Base-by-base conservation (phyloP, 2,113 vertebrate species). In the Urocolius indicus region DNA sequence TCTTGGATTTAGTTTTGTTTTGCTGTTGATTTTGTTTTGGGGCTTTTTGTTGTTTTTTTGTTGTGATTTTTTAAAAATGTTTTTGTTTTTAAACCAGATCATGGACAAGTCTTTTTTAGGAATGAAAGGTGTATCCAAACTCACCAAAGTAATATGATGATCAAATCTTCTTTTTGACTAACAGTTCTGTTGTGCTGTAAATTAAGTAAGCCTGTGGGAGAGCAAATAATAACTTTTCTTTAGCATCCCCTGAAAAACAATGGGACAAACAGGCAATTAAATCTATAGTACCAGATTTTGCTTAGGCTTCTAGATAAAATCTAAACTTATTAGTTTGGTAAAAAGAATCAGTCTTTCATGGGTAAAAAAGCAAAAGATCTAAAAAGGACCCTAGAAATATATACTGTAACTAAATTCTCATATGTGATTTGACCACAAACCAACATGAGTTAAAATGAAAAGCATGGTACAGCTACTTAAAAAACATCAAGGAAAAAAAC, bases 111-210 rank as follows among this genome's bases (percentile, higher is more conserved):
- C 23, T 76, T 90, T 83, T 8, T 4, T 76, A 57, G 58, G 71
- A 79, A 61, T 51, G 82, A 38, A 88, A 93, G 52, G 41, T 90
- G 15, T 49, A 43, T 38, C 38, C 26, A 76, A 73, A 82, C 61
- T 93, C 89, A 62, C 58, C 12, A 45, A 85, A 76, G 58, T 34
- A 85, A 93, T 88, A 73, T 52, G 13, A 65, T 85, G 86, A 90
- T 94, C 94, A 94, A 68, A 83, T 90, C 51, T 92, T 90, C 49
- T 20, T 75, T 57, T 67, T 76, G 52, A 84, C 75, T 94, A 95
- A 54, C 0, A 3, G 9, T 27, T 87, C 89, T 89, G n/a, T 45
- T 94, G 74, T 84, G 48, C 66, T 87, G 65, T 87, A 93, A 93
- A 93, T 87, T 93, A 74, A 38, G 2, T 23, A 91, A 52, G 52